Base-by-base conservation (phyloP, 2,888 invertebrate genomes). In the Eristalis pertinax region DNA sequence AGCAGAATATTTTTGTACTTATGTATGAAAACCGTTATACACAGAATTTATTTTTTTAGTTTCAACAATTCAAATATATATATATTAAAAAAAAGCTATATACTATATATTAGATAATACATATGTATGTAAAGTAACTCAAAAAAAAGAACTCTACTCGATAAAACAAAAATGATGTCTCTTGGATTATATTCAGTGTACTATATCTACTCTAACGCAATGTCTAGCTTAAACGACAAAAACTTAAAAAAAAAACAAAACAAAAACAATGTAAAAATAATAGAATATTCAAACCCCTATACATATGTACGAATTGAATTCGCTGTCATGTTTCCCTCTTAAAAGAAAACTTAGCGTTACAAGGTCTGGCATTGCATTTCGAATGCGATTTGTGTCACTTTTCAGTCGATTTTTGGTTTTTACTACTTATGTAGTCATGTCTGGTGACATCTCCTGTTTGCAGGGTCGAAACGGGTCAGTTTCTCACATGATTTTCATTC, bases 1-100 rank as follows among this genome's bases (percentile, higher is more conserved):
- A 79, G 38, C 76, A 73, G 62, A 79, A 87, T 87, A 80, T 80
- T 84, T 87, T 87, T 87, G 87, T 87, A 87, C 87, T 87, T 87
- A 87, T 68, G 64, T 86, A 84, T 87, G 73, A 79, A 79, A 72
- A 38, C 50, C 38, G 63, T 70, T 69, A 58, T 70, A 62, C 19
- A 82, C 58, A 69, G 26, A 26, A 64, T 81, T 65, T 82, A 69
- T 82, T 82, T 82, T 74, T 72, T 78, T 74, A 75, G 56, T 83
- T 86, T 82, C 64, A 73, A 69, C 41, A 75, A 67, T 75, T 58
- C 64, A 74, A 32, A 64, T 43, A 65, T 62, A 50, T 72, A 29
- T 24, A 67, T 41, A 77, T n/a, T 62, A 86, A n/a, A 78, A 74
- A 50, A n/a, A 78, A 74, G 8, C 50, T 19, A 50, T 50, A 50